A percentile compares a stretch with the other conserved stretches of the same genome.
These are phyloP conservation scores for Drosophila jambulina DNA, from an alignment of 1,140 invertebrate genomes.

Conservation along the genomic window DNA sequence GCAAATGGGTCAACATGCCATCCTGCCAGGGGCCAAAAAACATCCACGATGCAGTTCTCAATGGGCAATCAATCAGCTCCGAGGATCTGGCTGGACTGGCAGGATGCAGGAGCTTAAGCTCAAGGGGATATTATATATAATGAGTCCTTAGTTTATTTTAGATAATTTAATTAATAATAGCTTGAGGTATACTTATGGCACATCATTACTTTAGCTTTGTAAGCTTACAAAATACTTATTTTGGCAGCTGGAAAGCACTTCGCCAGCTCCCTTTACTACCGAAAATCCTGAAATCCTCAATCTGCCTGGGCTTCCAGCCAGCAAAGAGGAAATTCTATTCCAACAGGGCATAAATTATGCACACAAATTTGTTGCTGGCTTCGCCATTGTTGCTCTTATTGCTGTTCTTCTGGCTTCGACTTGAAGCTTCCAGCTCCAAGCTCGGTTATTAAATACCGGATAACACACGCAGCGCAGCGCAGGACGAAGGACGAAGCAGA, in stretches of 20 bases:
- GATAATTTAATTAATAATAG: neutral
- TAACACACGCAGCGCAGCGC: conserved; percentile 31
- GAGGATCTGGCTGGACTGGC: neutral
- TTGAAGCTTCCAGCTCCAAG: neutral
- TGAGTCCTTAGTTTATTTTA: neutral
- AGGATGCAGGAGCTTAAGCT: neutral
- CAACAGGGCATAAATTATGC: conserved; percentile 64
- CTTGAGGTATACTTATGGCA: neutral
- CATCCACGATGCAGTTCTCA: conserved; percentile 5
- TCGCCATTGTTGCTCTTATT: conserved; percentile 34
- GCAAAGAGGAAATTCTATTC: conserved; percentile 39
- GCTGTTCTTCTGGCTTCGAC: neutral
- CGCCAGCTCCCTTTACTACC: neutral
- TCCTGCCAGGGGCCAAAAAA: neutral
- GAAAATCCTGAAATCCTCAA: conserved; percentile 1
- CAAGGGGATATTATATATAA: neutral
- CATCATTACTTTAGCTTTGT: neutral
- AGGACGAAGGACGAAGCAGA: conserved; percentile 1
- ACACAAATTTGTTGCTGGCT: conserved; percentile 47
- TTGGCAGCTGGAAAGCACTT: neutral
- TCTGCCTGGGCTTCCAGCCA: conserved; percentile 8
- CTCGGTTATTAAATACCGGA: conserved; percentile 50
- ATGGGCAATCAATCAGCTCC: conserved; percentile 26
- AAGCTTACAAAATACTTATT: neutral
- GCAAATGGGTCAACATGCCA: conserved; percentile 32